Conservation (phyloP, 1,140 invertebrate species). For the Drosophila rufa region DNA sequence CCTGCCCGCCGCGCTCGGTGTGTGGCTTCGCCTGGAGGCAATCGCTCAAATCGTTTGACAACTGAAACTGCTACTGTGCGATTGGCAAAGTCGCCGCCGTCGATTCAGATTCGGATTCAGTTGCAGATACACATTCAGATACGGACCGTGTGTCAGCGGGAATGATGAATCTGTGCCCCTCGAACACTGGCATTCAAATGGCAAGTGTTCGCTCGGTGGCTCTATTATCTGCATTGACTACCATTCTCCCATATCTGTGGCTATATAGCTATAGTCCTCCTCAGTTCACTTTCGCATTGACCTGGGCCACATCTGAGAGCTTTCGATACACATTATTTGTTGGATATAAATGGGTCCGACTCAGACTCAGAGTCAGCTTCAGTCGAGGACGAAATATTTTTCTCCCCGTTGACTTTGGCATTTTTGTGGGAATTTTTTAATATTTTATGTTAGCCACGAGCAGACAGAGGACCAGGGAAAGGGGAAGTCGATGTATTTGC, state of each 20-base stretch:
- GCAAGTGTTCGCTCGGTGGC: slow-evolving; percentile 46
- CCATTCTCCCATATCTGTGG: slow-evolving; percentile 39
- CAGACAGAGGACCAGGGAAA: neutral
- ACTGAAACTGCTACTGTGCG: slow-evolving; percentile 77
- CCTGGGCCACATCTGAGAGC: slow-evolving; percentile 25
- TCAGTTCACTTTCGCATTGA: slow-evolving; percentile 22
- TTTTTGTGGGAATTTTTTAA: slow-evolving; percentile 56
- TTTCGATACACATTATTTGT: slow-evolving; percentile 55
- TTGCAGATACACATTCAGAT: slow-evolving; percentile 9
- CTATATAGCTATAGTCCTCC: neutral
- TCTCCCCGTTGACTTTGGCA: slow-evolving; percentile 22
- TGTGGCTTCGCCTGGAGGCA: slow-evolving; percentile 77
- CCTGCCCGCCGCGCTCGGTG: slow-evolving; percentile 71
- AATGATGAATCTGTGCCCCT: slow-evolving; percentile 61
- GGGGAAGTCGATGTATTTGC: slow-evolving; percentile 47
- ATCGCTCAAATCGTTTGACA: slow-evolving; percentile 82
- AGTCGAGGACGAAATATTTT: slow-evolving; percentile 38
- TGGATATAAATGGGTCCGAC: slow-evolving; percentile 42
- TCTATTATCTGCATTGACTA: slow-evolving; percentile 42
- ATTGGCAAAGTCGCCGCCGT: slow-evolving; percentile 33
- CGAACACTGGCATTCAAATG: slow-evolving; percentile 48
- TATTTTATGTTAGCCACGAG: slow-evolving; percentile 30
- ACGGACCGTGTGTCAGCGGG: slow-evolving; percentile 37
- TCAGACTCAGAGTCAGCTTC: slow-evolving; percentile 5
- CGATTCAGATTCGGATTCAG: slow-evolving; percentile 5